A percentile compares a stretch with the other conserved stretches of the same genome.
These are phyloP conservation scores for Atherix ibis DNA, from an alignment of 2,888 invertebrate species.

Conservation along the genomic window DNA sequence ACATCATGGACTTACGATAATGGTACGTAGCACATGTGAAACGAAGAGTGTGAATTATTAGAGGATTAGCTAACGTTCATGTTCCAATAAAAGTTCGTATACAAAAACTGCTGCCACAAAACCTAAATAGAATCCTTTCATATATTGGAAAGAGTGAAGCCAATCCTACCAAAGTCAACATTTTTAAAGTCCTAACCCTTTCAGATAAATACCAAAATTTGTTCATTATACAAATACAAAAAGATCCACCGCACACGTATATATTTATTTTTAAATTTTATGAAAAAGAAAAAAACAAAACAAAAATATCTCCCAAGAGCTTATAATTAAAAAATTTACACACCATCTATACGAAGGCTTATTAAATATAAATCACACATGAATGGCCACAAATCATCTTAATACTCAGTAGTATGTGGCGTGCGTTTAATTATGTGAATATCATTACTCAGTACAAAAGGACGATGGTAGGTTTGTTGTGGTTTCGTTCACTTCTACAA, in stretches of 20 bases:
- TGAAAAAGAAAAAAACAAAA: too few relatives aligned
- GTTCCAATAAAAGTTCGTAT: background rate
- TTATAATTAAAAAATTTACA: too few relatives aligned
- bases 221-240: conserved; percentile 4
- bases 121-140: too few relatives aligned
- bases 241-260: background rate
- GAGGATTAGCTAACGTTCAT: background rate
- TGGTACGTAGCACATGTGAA: background rate
- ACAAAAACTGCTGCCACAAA: background rate
- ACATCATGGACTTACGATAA: conserved; percentile 1
- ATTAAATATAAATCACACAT: conserved; percentile 6
- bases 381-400: conserved; percentile 10
- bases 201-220: conserved; percentile 2
- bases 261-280: too few relatives aligned
- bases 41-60: background rate
- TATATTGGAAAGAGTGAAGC: too few relatives aligned
- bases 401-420: too few relatives aligned
- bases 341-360: too few relatives aligned
- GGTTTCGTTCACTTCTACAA: too few relatives aligned
- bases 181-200: too few relatives aligned
- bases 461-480: background rate
- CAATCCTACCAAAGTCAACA: too few relatives aligned
- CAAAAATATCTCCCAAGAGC: too few relatives aligned
- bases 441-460: background rate
- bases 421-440: too few relatives aligned